phyloP scores from a whole-genome alignment of 1,140 invertebrate species.

The Anastrepha obliqua region DNA sequence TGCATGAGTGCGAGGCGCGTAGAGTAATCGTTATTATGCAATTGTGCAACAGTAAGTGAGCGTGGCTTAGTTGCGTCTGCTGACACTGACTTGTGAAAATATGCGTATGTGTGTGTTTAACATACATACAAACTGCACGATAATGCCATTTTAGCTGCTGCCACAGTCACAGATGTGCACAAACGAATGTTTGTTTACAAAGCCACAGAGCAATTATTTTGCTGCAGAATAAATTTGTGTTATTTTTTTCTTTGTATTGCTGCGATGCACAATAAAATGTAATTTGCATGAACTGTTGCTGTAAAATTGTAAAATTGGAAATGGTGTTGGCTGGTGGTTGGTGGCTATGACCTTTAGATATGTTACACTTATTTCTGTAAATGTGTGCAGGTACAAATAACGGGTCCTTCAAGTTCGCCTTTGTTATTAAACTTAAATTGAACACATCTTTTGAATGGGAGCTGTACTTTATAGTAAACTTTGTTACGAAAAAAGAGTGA shows the following conservation, averaged over 20 bases:
- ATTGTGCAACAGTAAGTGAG: conserved; percentile 11
- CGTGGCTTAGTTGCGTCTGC: not conserved
- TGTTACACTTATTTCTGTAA: not conserved
- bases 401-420: too few species aligned
- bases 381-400: not conserved
- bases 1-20: not conserved
- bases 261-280: not conserved
- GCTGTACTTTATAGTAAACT: too few species aligned
- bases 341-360: conserved; percentile 6
- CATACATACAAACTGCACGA: conserved; percentile 12
- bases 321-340: not conserved
- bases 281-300: not conserved
- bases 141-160: not conserved
- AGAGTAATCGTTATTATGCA: not conserved
- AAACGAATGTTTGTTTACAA: not conserved
- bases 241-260: not conserved
- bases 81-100: not conserved
- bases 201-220: not conserved
- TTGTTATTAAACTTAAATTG: too few species aligned
- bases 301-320: not conserved
- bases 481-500: too few species aligned
- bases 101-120: not conserved
- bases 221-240: not conserved
- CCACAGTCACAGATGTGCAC: not conserved
- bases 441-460: too few species aligned